phyloP scores from a whole-genome alignment of 2,797 vertebrate species.

The Myotis planiceps region DNA sequence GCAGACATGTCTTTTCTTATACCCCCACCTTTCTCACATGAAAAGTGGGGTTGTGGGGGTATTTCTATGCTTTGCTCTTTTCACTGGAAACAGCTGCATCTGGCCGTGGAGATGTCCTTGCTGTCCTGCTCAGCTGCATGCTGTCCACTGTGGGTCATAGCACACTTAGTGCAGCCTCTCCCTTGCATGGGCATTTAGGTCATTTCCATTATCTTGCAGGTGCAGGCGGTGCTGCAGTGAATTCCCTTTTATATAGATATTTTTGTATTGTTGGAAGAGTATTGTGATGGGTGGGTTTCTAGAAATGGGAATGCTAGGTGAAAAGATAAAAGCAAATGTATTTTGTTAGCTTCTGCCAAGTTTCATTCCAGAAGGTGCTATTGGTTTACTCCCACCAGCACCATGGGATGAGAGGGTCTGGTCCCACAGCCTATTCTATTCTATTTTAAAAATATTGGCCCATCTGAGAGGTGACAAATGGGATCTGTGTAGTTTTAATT shows the following conservation, averaged over 20 bases:
- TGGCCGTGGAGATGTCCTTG: fast-evolving
- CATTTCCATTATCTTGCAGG: no score
- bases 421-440: background rate
- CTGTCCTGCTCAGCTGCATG: background rate
- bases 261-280: background rate
- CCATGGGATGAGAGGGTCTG: background rate
- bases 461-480: background rate
- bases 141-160: background rate
- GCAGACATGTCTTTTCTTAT: background rate
- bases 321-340: background rate
- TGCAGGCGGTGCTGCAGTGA: background rate
- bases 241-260: no score
- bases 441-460: background rate
- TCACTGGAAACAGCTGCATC: background rate
- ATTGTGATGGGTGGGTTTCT: background rate
- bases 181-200: no score
- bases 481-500: background rate
- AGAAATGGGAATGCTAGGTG: background rate
- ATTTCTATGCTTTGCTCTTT: background rate
- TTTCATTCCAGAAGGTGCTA: background rate
- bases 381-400: background rate
- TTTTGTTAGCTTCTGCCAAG: background rate
- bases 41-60: background rate
- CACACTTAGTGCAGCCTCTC: background rate
- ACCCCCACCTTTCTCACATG: background rate